Percentiles rank a stretch among this genome's conserved stretches.
phyloP scores from a whole-genome alignment of 2,888 invertebrate species.

The Drosophila testacea region DNA sequence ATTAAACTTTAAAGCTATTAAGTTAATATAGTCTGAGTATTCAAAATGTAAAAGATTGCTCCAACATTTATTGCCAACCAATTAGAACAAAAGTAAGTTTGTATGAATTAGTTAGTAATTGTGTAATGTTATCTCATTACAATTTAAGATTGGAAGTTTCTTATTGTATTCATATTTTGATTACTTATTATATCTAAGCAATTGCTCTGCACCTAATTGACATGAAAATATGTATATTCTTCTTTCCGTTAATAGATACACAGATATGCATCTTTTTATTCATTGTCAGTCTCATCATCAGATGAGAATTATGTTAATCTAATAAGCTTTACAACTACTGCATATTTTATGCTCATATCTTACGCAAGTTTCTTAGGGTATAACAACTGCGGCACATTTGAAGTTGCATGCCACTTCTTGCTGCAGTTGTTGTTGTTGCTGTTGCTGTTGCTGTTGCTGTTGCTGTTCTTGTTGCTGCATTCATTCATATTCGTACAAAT shows the following conservation, averaged over 20 bases:
- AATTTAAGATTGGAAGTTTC: background rate
- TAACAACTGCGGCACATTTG: slow-evolving; percentile 28
- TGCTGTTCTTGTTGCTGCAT: slow-evolving; percentile 53
- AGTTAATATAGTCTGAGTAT: no score
- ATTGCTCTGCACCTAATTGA: background rate
- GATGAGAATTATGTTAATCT: slow-evolving; percentile 8
- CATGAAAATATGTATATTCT: background rate
- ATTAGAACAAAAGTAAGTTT: no score
- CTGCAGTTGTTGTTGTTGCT: slow-evolving; percentile 4
- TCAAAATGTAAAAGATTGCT: no score
- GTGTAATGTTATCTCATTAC: no score
- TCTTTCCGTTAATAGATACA: slow-evolving; percentile 1
- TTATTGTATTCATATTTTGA: background rate
- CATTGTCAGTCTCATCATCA: background rate
- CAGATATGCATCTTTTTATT: slow-evolving; percentile 6
- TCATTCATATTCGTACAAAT: slow-evolving; percentile 82
- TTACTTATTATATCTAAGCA: background rate
- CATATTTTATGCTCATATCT: slow-evolving; percentile 6
- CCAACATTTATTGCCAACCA: no score
- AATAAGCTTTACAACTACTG: slow-evolving; percentile 11
- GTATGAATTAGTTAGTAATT: no score
- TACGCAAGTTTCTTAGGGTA: slow-evolving; percentile 38
- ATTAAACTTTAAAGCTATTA: no score
- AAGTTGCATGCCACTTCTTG: slow-evolving; percentile 9
- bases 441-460: slow-evolving; percentile 25